Base-by-base conservation (phyloP, 1,140 invertebrate species). In the Zophobas atratus region DNA sequence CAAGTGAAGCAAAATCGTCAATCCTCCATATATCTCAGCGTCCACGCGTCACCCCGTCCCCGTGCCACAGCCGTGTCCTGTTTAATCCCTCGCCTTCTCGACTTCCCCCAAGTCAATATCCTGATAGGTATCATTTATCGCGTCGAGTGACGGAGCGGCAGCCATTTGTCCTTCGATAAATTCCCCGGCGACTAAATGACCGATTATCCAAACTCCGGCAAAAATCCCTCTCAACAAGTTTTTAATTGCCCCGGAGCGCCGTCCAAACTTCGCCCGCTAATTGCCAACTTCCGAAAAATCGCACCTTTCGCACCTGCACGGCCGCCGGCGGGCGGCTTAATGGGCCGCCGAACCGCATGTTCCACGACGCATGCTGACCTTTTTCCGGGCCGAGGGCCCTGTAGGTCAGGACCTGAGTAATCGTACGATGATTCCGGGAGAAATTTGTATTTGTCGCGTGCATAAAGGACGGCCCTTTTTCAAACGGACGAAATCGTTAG, bases 101-200 rank as follows among this genome's bases (percentile, higher is more conserved):
- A 6, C 56, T 39, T 35, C 56, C 56, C 35, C 4, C 34, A 36
- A 60, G 56, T 60, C 56, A 39, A 60, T 60, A 60, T 60, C 56
- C 56, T 60, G 56, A 60, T 38, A 60, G 56, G 56, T 60, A 60
- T 60, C 56, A 60, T 60, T 60, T 60, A 60, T 60, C 56, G 56
- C 6, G 32, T 1, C 6, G 56, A 60, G 56, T 60, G 56, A 60
- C 38, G 56, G 56, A 60, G 35, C 56, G 6, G 34, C 56, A 39
- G 20, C 56, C 56, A 60, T 60, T 60, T 60, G 56, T 60, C 56
- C 56, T 60, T 60, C 56, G 38, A 60, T 60, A 60, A 60, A 60
- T 60, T 55, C 32, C 32, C 33, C 35, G 1, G 53, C 56, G 56
- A 3, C 56, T 60, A 60, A 60, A 60, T 60, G 35, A 38, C 56